These are phyloP conservation scores for Mesocentrotus franciscanus DNA, from an alignment of 53 echinoderm and acorn worm genomes.

Conservation along the genomic window DNA sequence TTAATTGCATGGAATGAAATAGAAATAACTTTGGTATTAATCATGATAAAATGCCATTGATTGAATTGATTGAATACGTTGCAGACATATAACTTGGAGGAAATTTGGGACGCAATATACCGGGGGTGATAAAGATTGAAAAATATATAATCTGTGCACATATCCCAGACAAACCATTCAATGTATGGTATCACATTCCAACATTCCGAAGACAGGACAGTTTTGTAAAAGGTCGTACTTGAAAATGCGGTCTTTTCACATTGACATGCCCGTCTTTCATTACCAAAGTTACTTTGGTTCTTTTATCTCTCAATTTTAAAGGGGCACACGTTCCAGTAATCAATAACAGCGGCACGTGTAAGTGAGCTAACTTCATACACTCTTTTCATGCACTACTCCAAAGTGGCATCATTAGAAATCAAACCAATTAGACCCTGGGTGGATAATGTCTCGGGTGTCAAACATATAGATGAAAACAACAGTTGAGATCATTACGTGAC, in stretches of 20 bases:
- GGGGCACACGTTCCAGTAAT: not conserved
- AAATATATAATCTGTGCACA: too few species aligned
- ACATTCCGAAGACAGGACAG: too few species aligned
- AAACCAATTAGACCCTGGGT: not conserved
- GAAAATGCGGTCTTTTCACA: not conserved
- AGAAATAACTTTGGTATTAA: too few species aligned
- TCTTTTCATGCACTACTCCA: not conserved
- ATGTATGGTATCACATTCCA: too few species aligned
- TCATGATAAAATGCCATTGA: too few species aligned
- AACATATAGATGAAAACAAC: not conserved
- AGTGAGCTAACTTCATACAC: not conserved
- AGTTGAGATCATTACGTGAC: constrained; percentile 3
- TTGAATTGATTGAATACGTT: too few species aligned
- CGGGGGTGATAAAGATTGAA: too few species aligned
- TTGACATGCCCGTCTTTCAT: not conserved
- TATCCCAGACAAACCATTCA: too few species aligned
- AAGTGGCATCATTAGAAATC: not conserved
- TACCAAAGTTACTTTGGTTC: not conserved
- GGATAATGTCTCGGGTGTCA: not conserved
- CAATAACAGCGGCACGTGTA: not conserved
- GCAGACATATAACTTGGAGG: too few species aligned
- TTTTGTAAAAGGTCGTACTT: not conserved
- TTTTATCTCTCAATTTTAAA: not conserved
- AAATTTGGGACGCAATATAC: too few species aligned
- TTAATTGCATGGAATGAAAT: too few species aligned